Evolutionary conservation across 2,888 invertebrate genomes (phyloP), one percentile per base, ranked within the genome.

Genomic region (Lysandra bellargus): DNA sequence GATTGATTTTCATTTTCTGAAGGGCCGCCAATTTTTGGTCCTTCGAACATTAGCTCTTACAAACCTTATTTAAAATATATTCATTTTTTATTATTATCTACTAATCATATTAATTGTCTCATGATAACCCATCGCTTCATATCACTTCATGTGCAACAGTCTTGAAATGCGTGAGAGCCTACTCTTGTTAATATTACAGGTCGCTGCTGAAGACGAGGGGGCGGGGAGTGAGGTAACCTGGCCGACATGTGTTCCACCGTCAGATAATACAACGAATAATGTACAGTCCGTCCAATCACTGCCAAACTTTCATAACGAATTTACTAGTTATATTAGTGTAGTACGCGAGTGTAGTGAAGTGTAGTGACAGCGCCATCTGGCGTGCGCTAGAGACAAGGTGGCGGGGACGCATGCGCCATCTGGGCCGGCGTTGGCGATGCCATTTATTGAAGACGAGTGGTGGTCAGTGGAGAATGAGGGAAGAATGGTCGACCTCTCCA

Each of bases 391-490:
- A 89, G 91, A 88, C 92, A 95, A 91, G 89, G 95, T 96, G 96
- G 96, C 95, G 96, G 96, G 95, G 93, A 92, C 95, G 89, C 95
- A 95, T 95, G 95, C 95, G 92, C 94, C 95, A 95, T 91, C 95
- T 92, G 95, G 93, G 90, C 95, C 95, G 95, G 95, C 95, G 92
- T 94, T 96, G 96, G 97, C 97, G 96, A 98, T 98, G 98, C 98
- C 98, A 95, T 98, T 98, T 96, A 98, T 98, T 95, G 98, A 98
- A 96, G 98, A 98, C 96, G 98, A 98, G 92, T 96, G 98, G 91
- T 98, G 98, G 98, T 97, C 98, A 95, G 98, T 98, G 89, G 98
- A 98, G 95, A 98, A 98, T 95, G 98, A 98, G 95, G 98, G 98
- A 92, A 98, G 98, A 93, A 98, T 98, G 97, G 98, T 98, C 88